Percentiles rank a stretch among this genome's conserved stretches.
These are phyloP conservation scores for Sebastiscus tertius DNA, from an alignment of 2,797 vertebrate genomes.

Conservation along the genomic window DNA sequence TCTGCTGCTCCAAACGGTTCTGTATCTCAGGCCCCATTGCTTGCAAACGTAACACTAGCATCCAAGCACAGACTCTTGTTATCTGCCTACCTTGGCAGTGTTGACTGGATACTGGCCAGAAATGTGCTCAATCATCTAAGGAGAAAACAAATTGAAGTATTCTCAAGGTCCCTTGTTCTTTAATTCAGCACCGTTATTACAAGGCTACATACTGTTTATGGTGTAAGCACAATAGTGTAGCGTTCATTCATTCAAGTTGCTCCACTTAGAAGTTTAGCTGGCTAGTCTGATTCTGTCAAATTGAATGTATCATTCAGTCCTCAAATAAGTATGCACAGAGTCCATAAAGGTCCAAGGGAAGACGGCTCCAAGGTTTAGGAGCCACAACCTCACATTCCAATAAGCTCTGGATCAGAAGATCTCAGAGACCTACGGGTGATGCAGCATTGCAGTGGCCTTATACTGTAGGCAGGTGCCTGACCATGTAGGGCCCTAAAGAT, in stretches of 20 bases:
- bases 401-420: neutral
- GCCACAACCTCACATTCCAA: neutral
- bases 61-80: neutral
- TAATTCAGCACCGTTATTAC: neutral
- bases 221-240: neutral
- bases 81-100: neutral
- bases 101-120: neutral
- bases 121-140: neutral
- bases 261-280: neutral
- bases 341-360: neutral
- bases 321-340: neutral
- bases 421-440: neutral
- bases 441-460: no score
- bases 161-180: neutral
- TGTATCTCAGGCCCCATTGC: neutral
- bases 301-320: neutral
- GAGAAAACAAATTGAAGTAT: neutral
- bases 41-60: neutral
- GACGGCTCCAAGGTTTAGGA: neutral
- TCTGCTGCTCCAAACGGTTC: neutral
- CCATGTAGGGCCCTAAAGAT: neutral
- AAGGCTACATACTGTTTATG: neutral
- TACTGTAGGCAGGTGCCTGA: neutral
- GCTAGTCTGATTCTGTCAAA: neutral
- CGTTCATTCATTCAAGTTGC: neutral